Percentiles rank a stretch among this genome's conserved stretches.
Conservation (phyloP, 2,113 vertebrate species). For the Silurus meridionalis region DNA sequence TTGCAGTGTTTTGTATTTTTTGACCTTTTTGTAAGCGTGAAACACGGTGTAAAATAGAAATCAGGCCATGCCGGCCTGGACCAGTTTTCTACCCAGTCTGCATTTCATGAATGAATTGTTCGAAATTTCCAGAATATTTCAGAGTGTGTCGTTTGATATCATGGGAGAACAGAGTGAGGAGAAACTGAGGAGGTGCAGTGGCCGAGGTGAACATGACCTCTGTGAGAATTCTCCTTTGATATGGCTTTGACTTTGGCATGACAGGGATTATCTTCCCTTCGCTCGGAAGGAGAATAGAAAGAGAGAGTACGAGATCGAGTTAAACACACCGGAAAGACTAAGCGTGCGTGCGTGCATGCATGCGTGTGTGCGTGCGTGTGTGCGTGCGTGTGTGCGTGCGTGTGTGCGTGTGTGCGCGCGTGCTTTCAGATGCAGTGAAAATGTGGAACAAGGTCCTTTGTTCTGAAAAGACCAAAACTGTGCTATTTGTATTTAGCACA, state of each 20-base stretch:
- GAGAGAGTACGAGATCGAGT: not conserved
- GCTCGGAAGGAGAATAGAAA: not conserved
- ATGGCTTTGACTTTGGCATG: conserved; percentile 22
- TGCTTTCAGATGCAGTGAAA: not conserved
- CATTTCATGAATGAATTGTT: conserved; percentile 26
- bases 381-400: too few species aligned
- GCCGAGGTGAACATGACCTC: conserved; percentile 2
- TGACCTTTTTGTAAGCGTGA: conserved; percentile 9
- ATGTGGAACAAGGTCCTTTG: not conserved
- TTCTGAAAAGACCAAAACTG: too few species aligned
- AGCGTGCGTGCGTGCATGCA: not conserved
- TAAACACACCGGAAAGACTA: not conserved
- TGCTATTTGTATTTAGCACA: not conserved
- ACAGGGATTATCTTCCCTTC: conserved; percentile 38
- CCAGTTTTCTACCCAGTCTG: not conserved
- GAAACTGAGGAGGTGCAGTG: not conserved
- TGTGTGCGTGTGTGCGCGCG: not conserved
- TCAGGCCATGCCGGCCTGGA: not conserved
- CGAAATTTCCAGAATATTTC: not conserved
- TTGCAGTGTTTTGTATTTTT: conserved; percentile 9
- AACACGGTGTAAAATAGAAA: not conserved
- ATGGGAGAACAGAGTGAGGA: not conserved
- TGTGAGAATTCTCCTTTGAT: conserved; percentile 1
- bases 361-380: too few species aligned
- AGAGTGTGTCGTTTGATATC: not conserved